Evolutionary conservation across 2,888 invertebrate genomes (phyloP), one percentile per base, ranked within the genome.

Genomic region (Lasioglossum figueresi): DNA sequence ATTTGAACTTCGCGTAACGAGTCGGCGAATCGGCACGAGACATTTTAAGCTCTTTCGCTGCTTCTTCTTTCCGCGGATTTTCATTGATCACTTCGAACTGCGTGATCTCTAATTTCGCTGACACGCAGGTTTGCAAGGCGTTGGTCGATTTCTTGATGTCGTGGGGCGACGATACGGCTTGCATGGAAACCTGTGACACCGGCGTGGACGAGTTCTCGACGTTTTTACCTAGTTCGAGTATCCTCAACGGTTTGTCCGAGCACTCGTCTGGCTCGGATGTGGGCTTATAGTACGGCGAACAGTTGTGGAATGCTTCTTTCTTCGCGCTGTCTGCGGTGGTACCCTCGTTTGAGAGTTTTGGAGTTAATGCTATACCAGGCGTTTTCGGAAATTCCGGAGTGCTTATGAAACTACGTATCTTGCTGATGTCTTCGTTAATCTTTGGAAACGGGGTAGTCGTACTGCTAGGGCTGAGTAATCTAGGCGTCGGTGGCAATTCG

Each of bases 361-460:
- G 95, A 0, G 94, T 95, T 8, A 94, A 63, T 6, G 91, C 86
- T n/a, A 94, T 92, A 27, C 92, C 91, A 4, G 95, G 95, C 0
- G 95, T 95, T 2, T 90, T 91, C 1, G 95, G 95, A 68, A 94
- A 93, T 59, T 94, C 95, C 1, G 95, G 95, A 0, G 95, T 95
- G 4, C 90, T 84, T 10, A 94, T 91, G 23, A 93, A 92, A 27
- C 92, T 90, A n/a, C 90, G 91, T 52, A 94, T 87, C 74, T 91
- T 94, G 1, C 84, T 87, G 0, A 92, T 90, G 14, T 94, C 92
- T 2, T 94, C 94, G 43, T 76, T 85, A 1, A 88, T 83, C 48
- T 91, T 91, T 5, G 88, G 76, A 66, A 92, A 93, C 0, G 92
- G 92, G 0, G 92, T 87, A 4, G 89, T 81, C 74, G 83, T 92